These are phyloP conservation scores for Eciton burchellii DNA, from an alignment of 1,140 invertebrate genomes.

Conservation along the genomic window DNA sequence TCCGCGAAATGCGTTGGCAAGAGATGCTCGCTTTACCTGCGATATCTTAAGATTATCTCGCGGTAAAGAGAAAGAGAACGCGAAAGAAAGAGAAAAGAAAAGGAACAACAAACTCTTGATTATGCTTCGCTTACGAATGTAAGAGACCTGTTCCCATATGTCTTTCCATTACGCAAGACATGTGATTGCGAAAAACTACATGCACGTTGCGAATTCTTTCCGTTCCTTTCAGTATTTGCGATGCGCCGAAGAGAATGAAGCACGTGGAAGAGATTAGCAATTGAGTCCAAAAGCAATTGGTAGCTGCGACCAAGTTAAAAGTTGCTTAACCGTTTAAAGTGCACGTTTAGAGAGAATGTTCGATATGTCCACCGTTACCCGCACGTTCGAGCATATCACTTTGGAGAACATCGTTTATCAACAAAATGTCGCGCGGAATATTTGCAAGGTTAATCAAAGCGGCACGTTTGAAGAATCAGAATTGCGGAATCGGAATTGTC, in stretches of 20 bases:
- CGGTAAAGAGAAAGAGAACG: neutral
- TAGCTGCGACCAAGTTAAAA: too few species aligned
- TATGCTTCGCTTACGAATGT: neutral
- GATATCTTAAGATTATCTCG: conserved; percentile 1
- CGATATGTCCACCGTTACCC: neutral
- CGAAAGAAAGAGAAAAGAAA: neutral
- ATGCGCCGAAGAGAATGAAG: too few species aligned
- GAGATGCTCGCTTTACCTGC: neutral
- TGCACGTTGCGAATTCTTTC: too few species aligned
- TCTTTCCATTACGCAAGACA: neutral
- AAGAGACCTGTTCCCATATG: neutral
- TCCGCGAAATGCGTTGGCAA: conserved; percentile 10
- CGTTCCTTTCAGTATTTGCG: neutral
- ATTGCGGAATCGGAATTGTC: conserved; percentile 3
- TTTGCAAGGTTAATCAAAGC: conserved; percentile 15
- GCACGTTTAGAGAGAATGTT: neutral
- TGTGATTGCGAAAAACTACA: neutral
- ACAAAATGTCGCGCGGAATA: neutral
- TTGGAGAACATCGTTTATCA: neutral
- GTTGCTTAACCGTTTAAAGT: neutral
- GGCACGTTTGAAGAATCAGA: conserved; percentile 4
- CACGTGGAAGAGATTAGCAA: neutral
- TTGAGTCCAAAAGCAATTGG: neutral
- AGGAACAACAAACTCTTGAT: neutral
- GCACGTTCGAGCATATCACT: neutral